phyloP scores from a whole-genome alignment of 23 tunicate species.

The Halocynthia roretzi region DNA sequence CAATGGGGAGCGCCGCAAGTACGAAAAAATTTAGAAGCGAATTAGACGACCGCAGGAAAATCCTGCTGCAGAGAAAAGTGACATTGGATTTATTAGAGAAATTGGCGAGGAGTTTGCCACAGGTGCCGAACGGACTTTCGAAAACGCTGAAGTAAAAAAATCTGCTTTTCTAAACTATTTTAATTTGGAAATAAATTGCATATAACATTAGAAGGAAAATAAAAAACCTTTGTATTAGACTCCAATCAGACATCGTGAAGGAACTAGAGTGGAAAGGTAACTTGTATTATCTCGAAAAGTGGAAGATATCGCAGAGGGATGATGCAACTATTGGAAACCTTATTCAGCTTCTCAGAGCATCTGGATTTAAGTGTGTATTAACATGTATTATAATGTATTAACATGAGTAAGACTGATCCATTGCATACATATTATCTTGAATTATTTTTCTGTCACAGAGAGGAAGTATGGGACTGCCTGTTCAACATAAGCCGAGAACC shows the following conservation, averaged over 20 bases:
- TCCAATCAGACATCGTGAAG: slow-evolving; percentile 14
- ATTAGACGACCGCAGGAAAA: slow-evolving; percentile 5
- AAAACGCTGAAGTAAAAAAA: slow-evolving; percentile 34
- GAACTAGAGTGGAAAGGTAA: slow-evolving; percentile 50
- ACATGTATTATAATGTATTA: too few species aligned
- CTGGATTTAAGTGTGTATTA: slow-evolving; percentile 47
- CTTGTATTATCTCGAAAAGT: slow-evolving; percentile 54
- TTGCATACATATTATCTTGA: not conserved
- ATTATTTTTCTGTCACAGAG: slow-evolving; percentile 7
- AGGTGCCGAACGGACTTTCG: slow-evolving; percentile 36
- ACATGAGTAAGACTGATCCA: too few species aligned
- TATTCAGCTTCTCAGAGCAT: slow-evolving; percentile 24
- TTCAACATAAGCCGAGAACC: slow-evolving; percentile 80
- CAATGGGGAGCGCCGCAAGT: not conserved
- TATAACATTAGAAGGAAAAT: not conserved
- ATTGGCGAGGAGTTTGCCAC: slow-evolving; percentile 42
- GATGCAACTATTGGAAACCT: slow-evolving; percentile 85
- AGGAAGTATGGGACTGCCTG: slow-evolving; percentile 63
- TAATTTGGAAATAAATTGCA: not conserved
- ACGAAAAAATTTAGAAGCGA: not conserved
- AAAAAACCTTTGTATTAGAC: not conserved
- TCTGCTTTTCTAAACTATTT: not conserved
- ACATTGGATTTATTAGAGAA: slow-evolving; percentile 60
- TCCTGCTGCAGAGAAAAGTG: slow-evolving; percentile 58
- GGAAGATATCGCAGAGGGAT: slow-evolving; percentile 59